Conservation (phyloP, 2,797 vertebrate genomes). For the Anguilla obscura region DNA sequence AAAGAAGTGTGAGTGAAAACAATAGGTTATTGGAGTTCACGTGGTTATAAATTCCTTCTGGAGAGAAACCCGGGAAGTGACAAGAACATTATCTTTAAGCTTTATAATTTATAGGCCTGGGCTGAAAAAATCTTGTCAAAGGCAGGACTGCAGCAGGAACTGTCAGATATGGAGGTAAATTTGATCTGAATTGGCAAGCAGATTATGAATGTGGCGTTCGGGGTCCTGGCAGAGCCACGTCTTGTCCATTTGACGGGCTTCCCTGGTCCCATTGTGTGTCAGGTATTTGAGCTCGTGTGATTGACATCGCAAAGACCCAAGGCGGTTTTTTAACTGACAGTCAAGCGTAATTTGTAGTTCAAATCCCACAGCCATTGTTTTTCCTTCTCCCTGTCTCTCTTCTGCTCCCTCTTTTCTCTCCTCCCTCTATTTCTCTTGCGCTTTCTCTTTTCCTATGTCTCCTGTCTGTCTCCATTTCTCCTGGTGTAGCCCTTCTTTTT, state of each 20-base stretch:
- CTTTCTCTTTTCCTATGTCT: neutral
- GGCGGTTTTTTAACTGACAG: conserved; percentile 51
- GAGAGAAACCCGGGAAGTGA: conserved; percentile 50
- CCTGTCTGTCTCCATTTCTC: neutral
- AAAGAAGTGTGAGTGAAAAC: conserved; percentile 29
- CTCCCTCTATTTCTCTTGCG: neutral
- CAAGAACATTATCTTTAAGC: conserved; percentile 60
- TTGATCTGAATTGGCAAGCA: conserved; percentile 66
- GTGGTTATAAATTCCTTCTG: conserved; percentile 35
- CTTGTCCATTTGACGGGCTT: conserved; percentile 26
- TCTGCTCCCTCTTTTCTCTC: conserved; percentile 1
- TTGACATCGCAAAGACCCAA: conserved; percentile 45
- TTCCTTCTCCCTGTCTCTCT: conserved; percentile 27
- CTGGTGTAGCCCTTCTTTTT: neutral
- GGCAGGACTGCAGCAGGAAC: conserved; percentile 44
- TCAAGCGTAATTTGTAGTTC: conserved; percentile 46
- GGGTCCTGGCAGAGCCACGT: conserved; percentile 45
- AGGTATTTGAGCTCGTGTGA: conserved; percentile 35
- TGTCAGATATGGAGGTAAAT: conserved; percentile 52
- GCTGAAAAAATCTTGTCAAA: conserved; percentile 51
- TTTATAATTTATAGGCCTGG: conserved; percentile 55
- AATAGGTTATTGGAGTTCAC: conserved; percentile 39
- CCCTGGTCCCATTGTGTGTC: conserved; percentile 41
- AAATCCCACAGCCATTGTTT: conserved; percentile 30
- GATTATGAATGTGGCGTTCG: conserved; percentile 66